phyloP scores from a whole-genome alignment of 2,113 vertebrate genomes.

The Oenanthe melanoleuca region DNA sequence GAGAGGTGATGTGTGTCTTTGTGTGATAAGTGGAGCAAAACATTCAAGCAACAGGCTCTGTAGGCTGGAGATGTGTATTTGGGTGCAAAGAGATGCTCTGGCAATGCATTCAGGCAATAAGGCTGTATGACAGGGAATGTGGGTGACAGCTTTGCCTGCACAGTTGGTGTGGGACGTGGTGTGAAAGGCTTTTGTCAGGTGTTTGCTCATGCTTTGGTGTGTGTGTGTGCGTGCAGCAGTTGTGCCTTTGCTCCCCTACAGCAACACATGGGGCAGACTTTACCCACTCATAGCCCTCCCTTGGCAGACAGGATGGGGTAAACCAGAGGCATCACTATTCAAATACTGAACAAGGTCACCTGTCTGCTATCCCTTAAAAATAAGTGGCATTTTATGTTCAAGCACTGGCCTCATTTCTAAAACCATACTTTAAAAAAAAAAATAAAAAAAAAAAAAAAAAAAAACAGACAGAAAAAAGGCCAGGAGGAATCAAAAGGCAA shows the following conservation, averaged over 20 bases:
- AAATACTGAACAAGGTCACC: rapidly evolving
- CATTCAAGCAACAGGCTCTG: rapidly evolving
- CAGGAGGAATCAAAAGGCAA: neutral
- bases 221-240: neutral
- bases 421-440: neutral
- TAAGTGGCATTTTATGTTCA: neutral
- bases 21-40: neutral
- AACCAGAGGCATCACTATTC: neutral
- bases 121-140: neutral
- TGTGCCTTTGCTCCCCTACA: neutral
- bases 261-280: neutral
- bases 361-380: neutral
- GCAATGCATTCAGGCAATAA: neutral
- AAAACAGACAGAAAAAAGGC: neutral
- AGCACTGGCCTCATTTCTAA: neutral
- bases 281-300: neutral
- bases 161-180: neutral
- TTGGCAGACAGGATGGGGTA: neutral
- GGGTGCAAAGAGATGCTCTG: neutral
- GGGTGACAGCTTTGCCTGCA: neutral
- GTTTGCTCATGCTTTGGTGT: neutral
- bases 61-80: neutral
- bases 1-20: neutral
- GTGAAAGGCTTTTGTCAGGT: neutral
- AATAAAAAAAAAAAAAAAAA: neutral